Evolutionary conservation across 2,888 invertebrate genomes (phyloP).

Genomic region (Achlya flavicornis): DNA sequence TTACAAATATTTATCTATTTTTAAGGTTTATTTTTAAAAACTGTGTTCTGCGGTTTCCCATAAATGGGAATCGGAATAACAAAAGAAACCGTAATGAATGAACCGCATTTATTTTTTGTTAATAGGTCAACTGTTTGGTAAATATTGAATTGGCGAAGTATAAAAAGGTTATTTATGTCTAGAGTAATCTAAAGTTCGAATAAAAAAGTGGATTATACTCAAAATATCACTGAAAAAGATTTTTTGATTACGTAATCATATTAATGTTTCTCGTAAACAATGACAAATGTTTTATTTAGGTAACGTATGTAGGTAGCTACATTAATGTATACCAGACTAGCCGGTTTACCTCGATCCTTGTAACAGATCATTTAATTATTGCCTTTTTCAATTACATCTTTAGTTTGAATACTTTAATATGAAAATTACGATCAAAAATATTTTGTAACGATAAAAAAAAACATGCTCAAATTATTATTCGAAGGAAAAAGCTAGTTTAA

Average conservation of each 20-base stretch:
- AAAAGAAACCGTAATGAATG: background rate
- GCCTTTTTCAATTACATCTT: constrained; percentile 53
- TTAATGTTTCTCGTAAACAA: constrained; percentile 35
- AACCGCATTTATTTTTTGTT: background rate
- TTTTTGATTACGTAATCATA: constrained; percentile 8
- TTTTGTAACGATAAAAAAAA: no score
- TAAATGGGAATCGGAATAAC: background rate
- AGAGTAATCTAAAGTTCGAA: no score
- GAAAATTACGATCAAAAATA: no score
- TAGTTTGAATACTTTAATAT: no score
- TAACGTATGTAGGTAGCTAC: constrained; percentile 18
- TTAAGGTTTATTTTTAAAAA: background rate
- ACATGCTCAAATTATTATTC: background rate
- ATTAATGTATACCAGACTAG: constrained; percentile 32
- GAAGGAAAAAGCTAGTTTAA: background rate
- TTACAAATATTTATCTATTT: constrained; percentile 6
- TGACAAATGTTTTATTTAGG: constrained; percentile 36
- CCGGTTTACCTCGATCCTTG: constrained; percentile 65
- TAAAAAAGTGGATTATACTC: no score
- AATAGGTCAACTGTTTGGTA: background rate
- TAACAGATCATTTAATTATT: constrained; percentile 58
- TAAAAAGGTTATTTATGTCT: no score
- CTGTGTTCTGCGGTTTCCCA: background rate
- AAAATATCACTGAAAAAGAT: background rate
- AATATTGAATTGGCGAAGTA: no score